Base-by-base conservation (phyloP, 2,113 vertebrate species). In the Calyptomena viridis region DNA sequence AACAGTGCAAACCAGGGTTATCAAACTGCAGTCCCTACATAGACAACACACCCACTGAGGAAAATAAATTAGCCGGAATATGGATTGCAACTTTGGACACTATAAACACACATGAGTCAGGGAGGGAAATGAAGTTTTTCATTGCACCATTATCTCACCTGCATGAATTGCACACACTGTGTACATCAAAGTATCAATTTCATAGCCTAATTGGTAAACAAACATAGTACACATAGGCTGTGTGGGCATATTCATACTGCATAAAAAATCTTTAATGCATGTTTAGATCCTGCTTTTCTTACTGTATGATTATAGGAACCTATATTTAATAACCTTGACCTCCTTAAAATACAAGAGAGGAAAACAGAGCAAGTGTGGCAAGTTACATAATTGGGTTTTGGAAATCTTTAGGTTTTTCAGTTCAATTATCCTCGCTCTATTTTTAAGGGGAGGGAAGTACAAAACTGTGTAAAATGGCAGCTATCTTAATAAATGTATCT, bases 261-360 rank as follows among this genome's bases (percentile, higher is more conserved):
- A 4, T 55, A 44, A 85, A 71, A 73, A 86, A 56, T 31, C 44
- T 78, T 59, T 69, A 11, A 24, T 77, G 2, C 63, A 42, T 67
- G 18, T 75, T 94, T 68, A 62, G 23, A 64, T 84, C 37, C 40
- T 30, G 28, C 13, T 52, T 81, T 90, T 84, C 47, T 56, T 88
- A 40, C 8, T 87, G 37, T 68, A 14, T 80, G 59, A 79, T 49
- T 59, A 28, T 52, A 59, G 69, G n/a, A 88, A 19, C 44, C 64
- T 82, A 6, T 18, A 55, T 86, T 91, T 84, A 72, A 87, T 93
- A 92, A 95, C 94, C 87, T 96, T 96, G 92, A 52, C 94, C 94
- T 92, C 83, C 86, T 94, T 95, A 87, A 77, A 88, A 69, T 55
- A 28, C 12, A 77, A 60, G 44, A 91, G 35, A 39, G 64, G 73